phyloP scores from a whole-genome alignment of 2,888 invertebrate species.

The Biston stratarius region DNA sequence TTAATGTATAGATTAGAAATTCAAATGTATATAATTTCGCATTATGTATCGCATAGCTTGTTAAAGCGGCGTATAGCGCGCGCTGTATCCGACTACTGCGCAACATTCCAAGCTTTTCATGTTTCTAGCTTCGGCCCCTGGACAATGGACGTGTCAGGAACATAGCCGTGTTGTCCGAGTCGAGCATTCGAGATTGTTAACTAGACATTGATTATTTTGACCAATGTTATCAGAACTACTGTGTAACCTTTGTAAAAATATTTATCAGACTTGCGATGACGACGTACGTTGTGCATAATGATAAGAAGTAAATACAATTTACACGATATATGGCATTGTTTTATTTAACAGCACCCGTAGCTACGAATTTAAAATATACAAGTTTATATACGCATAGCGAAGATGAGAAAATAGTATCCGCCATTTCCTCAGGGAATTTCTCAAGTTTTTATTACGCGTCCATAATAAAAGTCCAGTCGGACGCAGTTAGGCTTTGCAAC shows the following conservation, averaged over 20 bases:
- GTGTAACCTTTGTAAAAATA: conserved; percentile 84
- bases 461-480: too few relatives aligned
- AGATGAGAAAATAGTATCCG: too few relatives aligned
- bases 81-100: conserved; percentile 40
- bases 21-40: conserved; percentile 77
- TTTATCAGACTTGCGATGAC: conserved; percentile 77
- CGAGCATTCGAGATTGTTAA: conserved; percentile 61
- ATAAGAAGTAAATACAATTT: conserved; percentile 86
- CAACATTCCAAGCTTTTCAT: conserved; percentile 79
- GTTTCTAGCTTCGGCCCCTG: conserved; percentile 64
- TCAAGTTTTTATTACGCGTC: too few relatives aligned
- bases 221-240: conserved; percentile 82
- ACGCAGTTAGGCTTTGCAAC: too few relatives aligned
- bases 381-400: too few relatives aligned
- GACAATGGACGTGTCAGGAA: conserved; percentile 22
- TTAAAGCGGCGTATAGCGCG: conserved; percentile 42
- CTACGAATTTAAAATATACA: too few relatives aligned
- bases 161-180: conserved; percentile 32
- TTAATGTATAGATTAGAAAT: conserved; percentile 80
- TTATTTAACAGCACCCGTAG: conserved; percentile 56
- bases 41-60: conserved; percentile 78
- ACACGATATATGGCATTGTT: conserved; percentile 74
- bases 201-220: conserved; percentile 81
- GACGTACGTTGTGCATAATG: conserved; percentile 79
- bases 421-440: too few relatives aligned